A percentile compares a stretch with the other conserved stretches of the same genome.
phyloP scores from a whole-genome alignment of 2,888 invertebrate species.

The Drosophila algonquin region DNA sequence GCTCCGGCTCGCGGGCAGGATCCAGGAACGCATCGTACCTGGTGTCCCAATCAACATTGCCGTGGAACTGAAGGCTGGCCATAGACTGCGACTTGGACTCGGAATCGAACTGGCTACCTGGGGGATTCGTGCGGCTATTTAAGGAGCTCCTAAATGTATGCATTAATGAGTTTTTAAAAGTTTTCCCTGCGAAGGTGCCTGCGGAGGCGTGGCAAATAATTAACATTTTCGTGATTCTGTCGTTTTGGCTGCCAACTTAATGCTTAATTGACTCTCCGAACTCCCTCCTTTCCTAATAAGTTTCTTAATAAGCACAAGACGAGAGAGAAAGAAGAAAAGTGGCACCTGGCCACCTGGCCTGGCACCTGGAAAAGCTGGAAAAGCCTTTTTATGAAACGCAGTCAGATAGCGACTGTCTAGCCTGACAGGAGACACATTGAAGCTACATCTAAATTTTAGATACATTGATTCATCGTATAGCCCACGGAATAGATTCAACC shows the following conservation, averaged over 20 bases:
- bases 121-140: constrained; percentile 50
- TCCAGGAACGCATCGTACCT: constrained; percentile 59
- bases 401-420: too few relatives aligned
- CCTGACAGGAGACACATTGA: too few relatives aligned
- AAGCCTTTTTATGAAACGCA: too few relatives aligned
- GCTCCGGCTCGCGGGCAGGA: constrained; percentile 42
- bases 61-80: constrained; percentile 61
- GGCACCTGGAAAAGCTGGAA: too few relatives aligned
- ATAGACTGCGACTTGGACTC: constrained; percentile 35
- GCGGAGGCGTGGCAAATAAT: constrained; percentile 46
- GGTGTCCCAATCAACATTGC: constrained; percentile 47
- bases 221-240: constrained; percentile 14
- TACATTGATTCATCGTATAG: too few relatives aligned
- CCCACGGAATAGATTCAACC: neutral
- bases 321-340: too few relatives aligned
- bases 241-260: constrained; percentile 37
- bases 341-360: too few relatives aligned
- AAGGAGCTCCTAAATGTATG: constrained; percentile 62
- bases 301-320: constrained; percentile 19
- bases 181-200: constrained; percentile 53
- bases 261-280: constrained; percentile 52
- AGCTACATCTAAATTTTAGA: too few relatives aligned
- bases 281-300: neutral
- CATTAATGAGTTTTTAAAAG: constrained; percentile 78
- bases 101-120: constrained; percentile 39